Evolutionary conservation across 2,888 invertebrate genomes (phyloP), one percentile per base, ranked within the genome.

Genomic region (Icerya purchasi): DNA sequence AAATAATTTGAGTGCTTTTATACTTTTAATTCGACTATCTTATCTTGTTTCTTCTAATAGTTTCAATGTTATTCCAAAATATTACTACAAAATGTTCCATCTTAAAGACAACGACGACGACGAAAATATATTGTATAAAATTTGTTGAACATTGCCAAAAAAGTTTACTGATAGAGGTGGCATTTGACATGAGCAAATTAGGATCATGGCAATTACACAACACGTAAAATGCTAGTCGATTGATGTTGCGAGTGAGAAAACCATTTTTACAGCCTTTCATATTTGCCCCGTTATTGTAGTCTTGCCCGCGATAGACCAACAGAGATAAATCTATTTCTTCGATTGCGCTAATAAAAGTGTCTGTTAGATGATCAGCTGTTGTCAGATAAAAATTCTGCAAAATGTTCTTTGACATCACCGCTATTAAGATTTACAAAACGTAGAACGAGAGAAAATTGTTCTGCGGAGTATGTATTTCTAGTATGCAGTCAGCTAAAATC

Each of bases 71-170:
- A 50, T 21, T n/a, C n/a, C n/a, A n/a, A n/a, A n/a, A n/a, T n/a
- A n/a, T n/a, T n/a, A n/a, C n/a, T n/a, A n/a, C n/a, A n/a, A n/a
- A n/a, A n/a, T n/a, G n/a, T n/a, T n/a, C n/a, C n/a, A n/a, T n/a
- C n/a, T n/a, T n/a, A n/a, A n/a, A n/a, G n/a, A n/a, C n/a, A n/a
- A n/a, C n/a, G 56, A 21, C 10, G 56, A 56, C 10, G 20, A 22
- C 10, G 56, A 23, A 56, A 56, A 56, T 56, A 56, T 56, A 20
- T 24, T 56, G 20, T 56, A n/a, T n/a, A n/a, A 56, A 25, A 56
- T 56, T 56, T 49, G 24, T 21, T 56, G 24, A 19, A 56, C 49
- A 25, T 19, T 18, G 20, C 56, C 56, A 36, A 56, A 56, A 50
- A 56, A 50, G 22, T 50, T 19, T 21, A 18, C 36, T 50, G 36